Evolutionary conservation across 2,888 invertebrate genomes (phyloP), one percentile per base, ranked within the genome.

Genomic region (Agriopis aurantiaria): DNA sequence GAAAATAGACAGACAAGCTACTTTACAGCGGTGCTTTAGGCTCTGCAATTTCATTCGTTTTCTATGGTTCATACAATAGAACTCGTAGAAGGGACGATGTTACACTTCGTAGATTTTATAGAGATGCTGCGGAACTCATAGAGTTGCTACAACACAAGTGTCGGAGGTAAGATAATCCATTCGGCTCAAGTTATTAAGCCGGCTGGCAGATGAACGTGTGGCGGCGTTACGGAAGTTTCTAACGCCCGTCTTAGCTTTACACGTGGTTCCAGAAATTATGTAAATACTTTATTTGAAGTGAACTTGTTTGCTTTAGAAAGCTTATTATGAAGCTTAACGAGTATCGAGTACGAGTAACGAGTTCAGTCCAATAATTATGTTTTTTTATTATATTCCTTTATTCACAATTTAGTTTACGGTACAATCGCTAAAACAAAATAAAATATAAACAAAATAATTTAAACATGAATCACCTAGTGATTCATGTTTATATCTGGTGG

Each of bases 31-130:
- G 5, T 1, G 10, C n/a, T n/a, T n/a, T n/a, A n/a, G n/a, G n/a
- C n/a, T n/a, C n/a, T n/a, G n/a, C 14, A 10, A 4, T 49, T 3
- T 14, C 14, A 41, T 41, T 41, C 41, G 6, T 3, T 41, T 8
- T 41, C 6, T 41, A 41, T 8, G 8, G 1, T 43, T 43, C 43
- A 9, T 43, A 9, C 1, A 10, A 43, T 12, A 33, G 43, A 57
- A 51, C 65, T 65, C 65, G 43, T 58, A 65, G 43, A n/a, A 23
- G 55, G 48, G 55, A 63, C 55, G 53, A 33, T 11, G 12, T n/a
- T 55, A 55, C 55, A n/a, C 40, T 40, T 40, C 55, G 55, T 41
- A 40, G 40, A 1, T 40, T 5, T 8, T 33, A n/a, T 40, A 55
- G 40, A 52, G 33, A 5, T 12, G 23, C 53, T 53, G 33, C 4